Conservation (phyloP, 2,113 vertebrate species). For the Percopsis transmontana region DNA sequence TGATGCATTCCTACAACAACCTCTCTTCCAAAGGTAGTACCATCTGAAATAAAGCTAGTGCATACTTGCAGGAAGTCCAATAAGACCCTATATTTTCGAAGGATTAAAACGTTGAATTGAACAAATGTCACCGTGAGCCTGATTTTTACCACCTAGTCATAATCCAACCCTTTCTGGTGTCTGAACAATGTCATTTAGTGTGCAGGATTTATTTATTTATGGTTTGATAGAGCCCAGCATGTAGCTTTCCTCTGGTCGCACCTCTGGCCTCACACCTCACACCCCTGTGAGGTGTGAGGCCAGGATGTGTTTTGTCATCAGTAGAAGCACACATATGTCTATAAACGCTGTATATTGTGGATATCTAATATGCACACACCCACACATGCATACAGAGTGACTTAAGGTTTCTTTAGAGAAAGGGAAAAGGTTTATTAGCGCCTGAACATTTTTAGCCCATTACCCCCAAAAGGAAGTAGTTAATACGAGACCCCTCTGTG, state of each 20-base stretch:
- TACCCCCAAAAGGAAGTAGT: no score
- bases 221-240: slow-evolving; percentile 38
- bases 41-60: no score
- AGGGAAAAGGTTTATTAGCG: no score
- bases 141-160: slow-evolving; percentile 4
- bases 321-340: slow-evolving; percentile 9
- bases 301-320: slow-evolving; percentile 75
- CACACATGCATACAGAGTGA: not conserved
- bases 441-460: no score
- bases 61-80: no score
- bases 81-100: no score
- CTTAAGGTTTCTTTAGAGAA: not conserved
- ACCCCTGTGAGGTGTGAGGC: slow-evolving; percentile 66
- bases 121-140: not conserved
- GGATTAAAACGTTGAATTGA: slow-evolving; percentile 13
- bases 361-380: not conserved
- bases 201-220: slow-evolving; percentile 38
- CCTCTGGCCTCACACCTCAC: slow-evolving; percentile 42
- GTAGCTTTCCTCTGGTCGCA: slow-evolving; percentile 71
- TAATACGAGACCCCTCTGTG: no score
- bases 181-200: slow-evolving; percentile 15
- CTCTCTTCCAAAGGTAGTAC: not conserved
- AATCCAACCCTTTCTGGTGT: not conserved
- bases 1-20: not conserved
- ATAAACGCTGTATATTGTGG: slow-evolving; percentile 1